These are phyloP conservation scores for Erebia ligea DNA, from an alignment of 2,888 invertebrate genomes.

Conservation along the genomic window DNA sequence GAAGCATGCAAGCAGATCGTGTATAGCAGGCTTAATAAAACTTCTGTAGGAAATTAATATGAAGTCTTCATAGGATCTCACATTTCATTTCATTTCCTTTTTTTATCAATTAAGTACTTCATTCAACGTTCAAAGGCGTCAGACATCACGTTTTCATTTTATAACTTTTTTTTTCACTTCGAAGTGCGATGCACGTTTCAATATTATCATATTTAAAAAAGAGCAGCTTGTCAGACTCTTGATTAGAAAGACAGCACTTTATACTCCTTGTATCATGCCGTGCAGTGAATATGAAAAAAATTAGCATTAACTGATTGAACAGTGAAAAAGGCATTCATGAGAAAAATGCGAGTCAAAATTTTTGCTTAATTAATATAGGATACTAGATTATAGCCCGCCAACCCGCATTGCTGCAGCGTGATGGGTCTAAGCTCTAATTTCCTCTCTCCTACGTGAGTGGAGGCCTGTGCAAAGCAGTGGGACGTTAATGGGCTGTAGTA, in stretches of 20 bases:
- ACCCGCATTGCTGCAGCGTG: no score
- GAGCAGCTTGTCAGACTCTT: conserved; percentile 6
- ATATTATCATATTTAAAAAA: conserved; percentile 13
- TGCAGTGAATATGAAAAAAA: conserved; percentile 1
- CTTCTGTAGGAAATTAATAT: conserved; percentile 31
- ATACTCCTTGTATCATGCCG: conserved; percentile 19
- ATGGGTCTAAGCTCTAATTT: no score
- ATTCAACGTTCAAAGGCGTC: conserved; percentile 24
- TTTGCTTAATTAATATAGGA: no score
- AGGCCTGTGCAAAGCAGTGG: no score
- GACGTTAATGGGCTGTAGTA: no score
- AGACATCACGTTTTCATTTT: conserved; percentile 44
- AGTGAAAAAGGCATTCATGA: neutral
- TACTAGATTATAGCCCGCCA: no score
- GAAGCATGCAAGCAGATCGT: neutral
- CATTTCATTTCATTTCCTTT: conserved; percentile 16
- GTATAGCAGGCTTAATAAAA: conserved; percentile 2
- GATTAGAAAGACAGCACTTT: conserved; percentile 28
- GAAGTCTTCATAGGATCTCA: conserved; percentile 19
- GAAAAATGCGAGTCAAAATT: no score
- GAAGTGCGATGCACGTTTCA: conserved; percentile 36
- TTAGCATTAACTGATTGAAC: conserved; percentile 6
- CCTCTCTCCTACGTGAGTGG: no score
- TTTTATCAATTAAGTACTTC: conserved; percentile 14
- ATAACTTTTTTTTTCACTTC: conserved; percentile 35